Percentiles rank a stretch among this genome's conserved stretches.
phyloP scores from a whole-genome alignment of 2,797 vertebrate species.

The Aplochiton taeniatus region DNA sequence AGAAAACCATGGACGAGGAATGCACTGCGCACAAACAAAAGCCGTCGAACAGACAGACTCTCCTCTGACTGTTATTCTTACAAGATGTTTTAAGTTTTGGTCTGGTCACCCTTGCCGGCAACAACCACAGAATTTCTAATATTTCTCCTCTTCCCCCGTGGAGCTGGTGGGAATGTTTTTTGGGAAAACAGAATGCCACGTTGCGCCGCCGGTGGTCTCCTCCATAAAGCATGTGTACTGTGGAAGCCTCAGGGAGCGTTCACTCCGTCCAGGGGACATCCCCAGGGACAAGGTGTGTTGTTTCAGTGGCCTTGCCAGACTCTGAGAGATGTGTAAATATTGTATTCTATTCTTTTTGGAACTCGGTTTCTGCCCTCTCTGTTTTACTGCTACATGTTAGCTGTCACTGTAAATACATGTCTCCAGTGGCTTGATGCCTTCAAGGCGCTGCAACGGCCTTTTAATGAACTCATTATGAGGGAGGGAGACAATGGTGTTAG shows the following conservation, averaged over 20 bases:
- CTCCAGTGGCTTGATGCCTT: not conserved
- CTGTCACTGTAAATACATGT: not conserved
- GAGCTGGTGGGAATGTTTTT: conserved; percentile 55
- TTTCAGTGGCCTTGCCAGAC: not conserved
- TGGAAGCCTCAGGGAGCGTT: not conserved
- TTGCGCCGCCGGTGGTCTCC: conserved; percentile 66
- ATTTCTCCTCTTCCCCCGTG: conserved; percentile 47
- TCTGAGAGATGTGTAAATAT: not conserved
- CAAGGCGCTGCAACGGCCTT: not conserved
- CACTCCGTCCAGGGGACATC: not conserved
- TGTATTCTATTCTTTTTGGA: not conserved
- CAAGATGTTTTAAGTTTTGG: conserved; percentile 64
- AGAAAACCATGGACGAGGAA: conserved; percentile 62
- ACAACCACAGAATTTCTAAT: conserved; percentile 69
- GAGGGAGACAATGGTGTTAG: not conserved
- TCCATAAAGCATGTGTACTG: conserved; percentile 17
- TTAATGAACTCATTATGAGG: conserved; percentile 23
- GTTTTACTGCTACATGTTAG: not conserved
- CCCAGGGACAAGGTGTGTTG: not conserved
- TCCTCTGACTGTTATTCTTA: conserved; percentile 66
- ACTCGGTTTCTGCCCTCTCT: not conserved
- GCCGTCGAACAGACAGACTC: conserved; percentile 29
- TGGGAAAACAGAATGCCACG: conserved; percentile 57
- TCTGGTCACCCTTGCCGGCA: conserved; percentile 55
- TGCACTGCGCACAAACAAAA: conserved; percentile 74